Evolutionary conservation across 2,113 vertebrate genomes (phyloP).

Genomic region (Rattus rattus): DNA sequence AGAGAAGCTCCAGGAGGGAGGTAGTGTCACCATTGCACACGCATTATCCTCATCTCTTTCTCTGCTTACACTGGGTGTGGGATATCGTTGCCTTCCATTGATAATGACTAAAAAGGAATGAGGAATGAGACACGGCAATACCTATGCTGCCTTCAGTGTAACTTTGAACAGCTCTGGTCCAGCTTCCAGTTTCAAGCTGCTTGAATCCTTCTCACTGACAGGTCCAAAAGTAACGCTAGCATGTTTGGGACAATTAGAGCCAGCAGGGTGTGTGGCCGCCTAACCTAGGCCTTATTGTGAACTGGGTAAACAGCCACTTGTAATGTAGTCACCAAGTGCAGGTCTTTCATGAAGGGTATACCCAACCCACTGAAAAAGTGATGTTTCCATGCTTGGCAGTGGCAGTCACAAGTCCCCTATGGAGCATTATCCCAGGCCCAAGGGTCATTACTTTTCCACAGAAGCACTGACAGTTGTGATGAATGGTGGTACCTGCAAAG

Average conservation of each 20-base stretch:
- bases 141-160: constrained; percentile 74
- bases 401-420: constrained; percentile 79
- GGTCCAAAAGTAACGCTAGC: constrained; percentile 82
- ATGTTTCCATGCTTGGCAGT: constrained; percentile 83
- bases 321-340: constrained; percentile 76
- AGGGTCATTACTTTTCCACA: constrained; percentile 85
- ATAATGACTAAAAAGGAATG: constrained; percentile 4
- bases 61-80: constrained; percentile 29
- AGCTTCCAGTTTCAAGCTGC: constrained; percentile 81
- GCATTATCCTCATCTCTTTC: not conserved
- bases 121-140: constrained; percentile 14
- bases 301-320: constrained; percentile 79
- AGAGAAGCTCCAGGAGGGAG: constrained; percentile 10
- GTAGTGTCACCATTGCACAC: constrained; percentile 54
- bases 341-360: constrained; percentile 74
- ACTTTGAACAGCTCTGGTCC: constrained; percentile 82
- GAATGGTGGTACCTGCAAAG: constrained; percentile 85
- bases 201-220: constrained; percentile 84
- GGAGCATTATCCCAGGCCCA: constrained; percentile 82
- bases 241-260: constrained; percentile 82
- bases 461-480: constrained; percentile 87
- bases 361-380: constrained; percentile 70
- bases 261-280: constrained; percentile 77
- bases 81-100: constrained; percentile 57
- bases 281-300: constrained; percentile 72